Conservation (phyloP, 92 coral and sea anemone species). For the Metridium senile region DNA sequence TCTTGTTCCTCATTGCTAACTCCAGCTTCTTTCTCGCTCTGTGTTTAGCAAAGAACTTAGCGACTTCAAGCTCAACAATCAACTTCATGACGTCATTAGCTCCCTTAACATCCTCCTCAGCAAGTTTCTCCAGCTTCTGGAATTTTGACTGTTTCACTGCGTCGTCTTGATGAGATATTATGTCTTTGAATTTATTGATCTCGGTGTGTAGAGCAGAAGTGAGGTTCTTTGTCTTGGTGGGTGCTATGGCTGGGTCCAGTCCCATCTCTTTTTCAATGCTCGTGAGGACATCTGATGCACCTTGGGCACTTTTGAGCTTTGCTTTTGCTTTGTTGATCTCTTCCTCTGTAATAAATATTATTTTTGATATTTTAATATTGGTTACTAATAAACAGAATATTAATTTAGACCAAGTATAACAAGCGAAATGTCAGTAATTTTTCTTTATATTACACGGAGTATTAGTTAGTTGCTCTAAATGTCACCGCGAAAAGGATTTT, state of each 20-base stretch:
- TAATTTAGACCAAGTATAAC: too few relatives aligned
- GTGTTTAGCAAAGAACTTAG: slow-evolving; percentile 75
- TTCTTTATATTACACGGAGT: too few relatives aligned
- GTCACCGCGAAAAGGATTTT: too few relatives aligned
- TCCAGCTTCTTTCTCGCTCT: slow-evolving; percentile 68
- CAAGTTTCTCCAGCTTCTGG: slow-evolving; percentile 57
- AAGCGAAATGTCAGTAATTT: too few relatives aligned
- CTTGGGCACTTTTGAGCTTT: slow-evolving; percentile 59
- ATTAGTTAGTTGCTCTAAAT: too few relatives aligned
- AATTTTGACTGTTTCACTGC: slow-evolving; percentile 38
- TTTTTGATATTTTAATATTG: too few relatives aligned
- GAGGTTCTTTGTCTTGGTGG: slow-evolving; percentile 68
- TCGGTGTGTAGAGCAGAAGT: slow-evolving; percentile 54
- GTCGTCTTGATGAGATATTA: slow-evolving; percentile 46
- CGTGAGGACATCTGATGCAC: slow-evolving; percentile 77
- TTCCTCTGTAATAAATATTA: slow-evolving; percentile 35
- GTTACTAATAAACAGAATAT: too few relatives aligned
- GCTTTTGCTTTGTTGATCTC: slow-evolving; percentile 64
- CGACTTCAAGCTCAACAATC: slow-evolving; percentile 78
- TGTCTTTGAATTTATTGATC: slow-evolving; percentile 51
- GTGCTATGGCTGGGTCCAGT: slow-evolving; percentile 60
- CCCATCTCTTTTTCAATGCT: slow-evolving; percentile 74
- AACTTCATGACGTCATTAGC: slow-evolving; percentile 74
- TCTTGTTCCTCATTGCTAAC: slow-evolving; percentile 54
- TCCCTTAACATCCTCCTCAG: slow-evolving; percentile 65